Conservation (phyloP, 2,888 invertebrate species). For the Agrochola litura region DNA sequence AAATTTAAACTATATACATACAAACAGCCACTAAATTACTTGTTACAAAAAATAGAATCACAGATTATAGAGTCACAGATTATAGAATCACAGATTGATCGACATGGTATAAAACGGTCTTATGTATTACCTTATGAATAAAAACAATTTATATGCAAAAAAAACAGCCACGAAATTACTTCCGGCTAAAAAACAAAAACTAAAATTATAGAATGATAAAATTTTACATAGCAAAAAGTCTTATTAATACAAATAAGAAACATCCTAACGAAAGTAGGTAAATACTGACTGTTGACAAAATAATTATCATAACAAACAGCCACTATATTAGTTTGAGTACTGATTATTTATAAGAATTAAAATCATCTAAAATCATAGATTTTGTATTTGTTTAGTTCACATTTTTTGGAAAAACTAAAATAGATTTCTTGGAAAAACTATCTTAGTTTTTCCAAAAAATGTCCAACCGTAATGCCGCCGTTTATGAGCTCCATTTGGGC, state of each 20-base stretch:
- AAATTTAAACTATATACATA: conserved; percentile 33
- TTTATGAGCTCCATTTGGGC: conserved; percentile 40
- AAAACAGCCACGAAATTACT: conserved; percentile 36
- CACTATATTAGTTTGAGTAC: conserved; percentile 33
- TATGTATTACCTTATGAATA: conserved; percentile 36
- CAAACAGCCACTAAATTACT: conserved; percentile 32
- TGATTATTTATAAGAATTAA: conserved; percentile 33
- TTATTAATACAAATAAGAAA: conserved; percentile 34
- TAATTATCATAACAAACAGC: conserved; percentile 35
- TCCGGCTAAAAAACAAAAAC: conserved; percentile 35
- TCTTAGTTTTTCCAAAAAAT: conserved; percentile 29
- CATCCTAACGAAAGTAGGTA: conserved; percentile 34
- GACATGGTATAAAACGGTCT: conserved; percentile 39
- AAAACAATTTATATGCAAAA: conserved; percentile 35
- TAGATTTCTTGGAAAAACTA: conserved; percentile 20
- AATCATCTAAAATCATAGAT: conserved; percentile 31
- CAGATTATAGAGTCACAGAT: conserved; percentile 31
- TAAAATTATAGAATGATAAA: conserved; percentile 33
- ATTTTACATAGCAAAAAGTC: conserved; percentile 34
- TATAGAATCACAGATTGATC: conserved; percentile 31
- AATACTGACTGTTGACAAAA: conserved; percentile 34
- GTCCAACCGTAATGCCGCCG: conserved; percentile 30
- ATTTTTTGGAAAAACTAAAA: conserved; percentile 26
- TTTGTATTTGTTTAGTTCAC: conserved; percentile 31
- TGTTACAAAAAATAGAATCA: conserved; percentile 29